phyloP scores from a whole-genome alignment of 2,797 vertebrate species.

The Vireo griseus region DNA sequence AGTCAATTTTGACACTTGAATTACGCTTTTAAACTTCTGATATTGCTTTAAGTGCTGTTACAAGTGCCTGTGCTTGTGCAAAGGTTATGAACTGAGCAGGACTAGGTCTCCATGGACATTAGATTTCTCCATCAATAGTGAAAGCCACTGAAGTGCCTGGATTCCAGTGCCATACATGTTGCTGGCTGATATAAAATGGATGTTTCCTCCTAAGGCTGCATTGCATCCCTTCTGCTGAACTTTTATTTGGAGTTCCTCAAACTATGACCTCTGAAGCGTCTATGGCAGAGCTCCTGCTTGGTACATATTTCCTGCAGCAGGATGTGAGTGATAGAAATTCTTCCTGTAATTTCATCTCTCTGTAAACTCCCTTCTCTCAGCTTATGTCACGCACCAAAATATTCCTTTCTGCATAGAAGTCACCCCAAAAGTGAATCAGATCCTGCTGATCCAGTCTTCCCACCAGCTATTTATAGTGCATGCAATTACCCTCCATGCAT shows the following conservation, averaged over 20 bases:
- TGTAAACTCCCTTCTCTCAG: not conserved
- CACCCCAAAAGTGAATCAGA: conserved; percentile 46
- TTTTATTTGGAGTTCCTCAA: not conserved
- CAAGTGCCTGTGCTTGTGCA: not conserved
- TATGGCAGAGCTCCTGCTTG: not conserved
- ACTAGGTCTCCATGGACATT: accelerated
- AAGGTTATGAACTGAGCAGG: not conserved
- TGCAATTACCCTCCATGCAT: conserved; percentile 50
- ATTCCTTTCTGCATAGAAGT: not conserved
- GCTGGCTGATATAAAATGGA: not conserved
- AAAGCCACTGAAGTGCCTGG: not conserved
- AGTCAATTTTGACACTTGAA: not conserved
- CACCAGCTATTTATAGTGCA: conserved; percentile 47
- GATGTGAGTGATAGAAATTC: not conserved
- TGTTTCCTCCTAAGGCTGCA: not conserved
- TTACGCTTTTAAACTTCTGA: not conserved
- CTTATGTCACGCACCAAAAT: not conserved
- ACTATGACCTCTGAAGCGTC: not conserved
- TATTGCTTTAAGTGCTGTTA: not conserved
- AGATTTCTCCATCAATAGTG: not conserved
- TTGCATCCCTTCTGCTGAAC: not conserved
- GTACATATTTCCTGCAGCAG: not conserved
- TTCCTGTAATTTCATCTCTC: not conserved
- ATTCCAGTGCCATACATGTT: not conserved
- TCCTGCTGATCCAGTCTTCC: conserved; percentile 25